These are phyloP conservation scores for Acleris holmiana DNA, from an alignment of 2,888 invertebrate species.

Conservation along the genomic window DNA sequence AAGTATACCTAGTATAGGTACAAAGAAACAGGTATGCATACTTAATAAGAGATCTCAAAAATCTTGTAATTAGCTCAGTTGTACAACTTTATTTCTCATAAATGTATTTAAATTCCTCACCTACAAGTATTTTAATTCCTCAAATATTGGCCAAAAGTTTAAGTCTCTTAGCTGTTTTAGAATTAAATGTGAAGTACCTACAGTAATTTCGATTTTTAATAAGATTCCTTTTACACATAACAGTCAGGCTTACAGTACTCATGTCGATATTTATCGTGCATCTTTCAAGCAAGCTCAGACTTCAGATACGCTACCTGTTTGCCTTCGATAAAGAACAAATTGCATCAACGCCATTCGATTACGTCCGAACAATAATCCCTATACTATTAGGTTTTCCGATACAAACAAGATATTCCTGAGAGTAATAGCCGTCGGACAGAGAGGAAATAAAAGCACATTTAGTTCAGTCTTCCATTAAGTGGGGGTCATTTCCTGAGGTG, in stretches of 20 bases:
- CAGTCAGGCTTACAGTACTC: neutral
- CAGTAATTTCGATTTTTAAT: neutral
- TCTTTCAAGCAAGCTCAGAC: neutral
- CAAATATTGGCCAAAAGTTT: too few species aligned
- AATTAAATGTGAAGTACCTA: too few species aligned
- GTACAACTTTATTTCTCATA: too few species aligned
- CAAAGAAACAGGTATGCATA: too few species aligned
- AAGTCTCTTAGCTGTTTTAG: too few species aligned
- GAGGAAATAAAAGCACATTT: conserved; percentile 64
- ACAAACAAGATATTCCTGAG: conserved; percentile 27
- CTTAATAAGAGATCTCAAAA: too few species aligned
- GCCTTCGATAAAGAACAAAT: conserved; percentile 7
- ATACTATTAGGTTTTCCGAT: conserved; percentile 7
- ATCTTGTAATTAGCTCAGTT: too few species aligned
- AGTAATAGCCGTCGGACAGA: conserved; percentile 20
- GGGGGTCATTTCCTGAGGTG: conserved; percentile 70
- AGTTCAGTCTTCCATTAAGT: conserved; percentile 67
- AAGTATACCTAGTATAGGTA: too few species aligned
- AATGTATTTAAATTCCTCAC: too few species aligned
- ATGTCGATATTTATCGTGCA: neutral
- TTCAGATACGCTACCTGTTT: conserved; percentile 3
- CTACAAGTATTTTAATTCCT: too few species aligned
- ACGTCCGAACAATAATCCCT: conserved; percentile 13
- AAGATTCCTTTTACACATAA: neutral
- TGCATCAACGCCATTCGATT: conserved; percentile 14